Percentiles rank a stretch among this genome's conserved stretches.
These are phyloP conservation scores for Pseudochirops cupreus DNA, from an alignment of 2,797 vertebrate species.

Conservation along the genomic window DNA sequence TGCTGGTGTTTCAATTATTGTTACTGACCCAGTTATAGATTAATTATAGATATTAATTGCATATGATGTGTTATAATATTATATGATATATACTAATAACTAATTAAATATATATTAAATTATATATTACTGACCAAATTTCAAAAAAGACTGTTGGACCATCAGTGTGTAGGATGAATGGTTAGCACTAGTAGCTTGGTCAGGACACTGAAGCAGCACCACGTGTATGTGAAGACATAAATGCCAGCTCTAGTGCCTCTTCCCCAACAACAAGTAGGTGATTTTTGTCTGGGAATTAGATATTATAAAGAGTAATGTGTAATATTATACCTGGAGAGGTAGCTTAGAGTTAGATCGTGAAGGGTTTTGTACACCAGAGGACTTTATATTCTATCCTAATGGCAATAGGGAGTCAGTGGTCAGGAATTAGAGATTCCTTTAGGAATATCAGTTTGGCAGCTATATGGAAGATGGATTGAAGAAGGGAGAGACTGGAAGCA, in stretches of 20 bases:
- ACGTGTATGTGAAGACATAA: not conserved
- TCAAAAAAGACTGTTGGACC: conserved; percentile 25
- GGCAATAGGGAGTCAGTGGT: not conserved
- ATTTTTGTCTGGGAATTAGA: too few species aligned
- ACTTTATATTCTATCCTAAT: too few species aligned
- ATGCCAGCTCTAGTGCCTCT: not conserved
- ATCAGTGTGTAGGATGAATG: conserved; percentile 45
- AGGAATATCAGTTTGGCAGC: not conserved
- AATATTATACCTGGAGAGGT: too few species aligned
- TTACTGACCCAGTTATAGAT: too few species aligned
- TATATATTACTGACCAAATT: conserved; percentile 32
- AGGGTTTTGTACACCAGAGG: too few species aligned
- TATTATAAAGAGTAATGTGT: too few species aligned
- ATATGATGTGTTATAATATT: too few species aligned
- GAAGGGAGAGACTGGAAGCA: not conserved
- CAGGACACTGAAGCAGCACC: not conserved
- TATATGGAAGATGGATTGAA: not conserved
- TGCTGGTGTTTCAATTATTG: conserved; percentile 57
- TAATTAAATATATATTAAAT: too few species aligned
- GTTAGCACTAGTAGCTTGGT: conserved; percentile 1
- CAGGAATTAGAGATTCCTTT: not conserved
- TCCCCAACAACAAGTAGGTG: not conserved
- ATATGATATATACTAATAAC: too few species aligned
- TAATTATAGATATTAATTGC: too few species aligned
- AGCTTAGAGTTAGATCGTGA: too few species aligned